Conservation (phyloP, 2,888 invertebrate species). For the Drosophila ochracea region DNA sequence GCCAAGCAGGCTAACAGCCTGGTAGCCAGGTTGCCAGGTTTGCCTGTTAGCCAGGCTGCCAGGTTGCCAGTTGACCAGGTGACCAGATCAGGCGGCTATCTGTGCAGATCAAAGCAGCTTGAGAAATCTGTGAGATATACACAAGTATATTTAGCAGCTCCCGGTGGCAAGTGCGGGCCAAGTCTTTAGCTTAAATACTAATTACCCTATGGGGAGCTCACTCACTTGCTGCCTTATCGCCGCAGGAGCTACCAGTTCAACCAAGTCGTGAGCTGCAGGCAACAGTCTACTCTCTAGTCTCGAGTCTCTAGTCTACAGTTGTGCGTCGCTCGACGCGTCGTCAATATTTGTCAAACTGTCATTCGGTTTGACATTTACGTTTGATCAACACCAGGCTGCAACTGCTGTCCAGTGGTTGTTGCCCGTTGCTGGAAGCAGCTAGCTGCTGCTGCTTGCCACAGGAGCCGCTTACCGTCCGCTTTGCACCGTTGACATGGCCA, state of each 20-base stretch:
- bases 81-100: constrained; percentile 57
- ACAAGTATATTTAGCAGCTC: constrained; percentile 60
- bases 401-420: constrained; percentile 34
- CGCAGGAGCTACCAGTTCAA: constrained; percentile 30
- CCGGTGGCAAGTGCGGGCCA: constrained; percentile 70
- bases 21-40: background rate
- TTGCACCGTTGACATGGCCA: constrained; percentile 67
- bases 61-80: constrained; percentile 13
- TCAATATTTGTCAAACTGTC: constrained; percentile 85
- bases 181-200: constrained; percentile 73
- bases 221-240: constrained; percentile 43
- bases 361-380: constrained; percentile 83
- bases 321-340: constrained; percentile 75
- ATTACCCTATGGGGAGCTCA: constrained; percentile 82
- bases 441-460: constrained; percentile 31
- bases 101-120: constrained; percentile 65
- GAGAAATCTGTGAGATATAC: constrained; percentile 55
- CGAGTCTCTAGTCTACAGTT: constrained; percentile 5
- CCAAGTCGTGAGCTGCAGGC: constrained; percentile 47
- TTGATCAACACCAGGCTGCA: constrained; percentile 78
- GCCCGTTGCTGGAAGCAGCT: constrained; percentile 35
- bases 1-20: background rate
- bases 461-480: constrained; percentile 58
- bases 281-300: constrained; percentile 17
- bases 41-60: background rate